phyloP scores from a whole-genome alignment of 2,888 invertebrate species.

The Melanophora roralis region DNA sequence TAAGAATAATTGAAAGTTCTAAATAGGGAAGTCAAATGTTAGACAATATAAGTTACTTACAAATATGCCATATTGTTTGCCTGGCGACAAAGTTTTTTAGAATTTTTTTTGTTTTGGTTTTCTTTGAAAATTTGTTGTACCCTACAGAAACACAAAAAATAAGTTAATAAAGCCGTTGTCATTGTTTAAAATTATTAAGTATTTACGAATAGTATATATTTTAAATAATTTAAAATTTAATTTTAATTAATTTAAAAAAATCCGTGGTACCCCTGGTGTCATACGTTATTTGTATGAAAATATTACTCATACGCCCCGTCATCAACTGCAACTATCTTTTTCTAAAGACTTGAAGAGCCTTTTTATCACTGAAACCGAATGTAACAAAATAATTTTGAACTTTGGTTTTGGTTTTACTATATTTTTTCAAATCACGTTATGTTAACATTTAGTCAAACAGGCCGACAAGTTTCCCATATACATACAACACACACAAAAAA shows the following conservation, averaged over 20 bases:
- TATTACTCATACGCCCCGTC: slow-evolving; percentile 17
- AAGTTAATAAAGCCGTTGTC: background rate
- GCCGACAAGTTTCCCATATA: no score
- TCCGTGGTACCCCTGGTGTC: background rate
- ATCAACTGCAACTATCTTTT: no score
- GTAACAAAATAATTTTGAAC: no score
- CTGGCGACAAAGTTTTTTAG: slow-evolving; percentile 60
- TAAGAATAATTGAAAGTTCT: slow-evolving; percentile 65
- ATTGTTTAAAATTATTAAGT: background rate
- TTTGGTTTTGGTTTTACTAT: no score
- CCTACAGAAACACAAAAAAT: background rate
- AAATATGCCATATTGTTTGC: slow-evolving; percentile 54
- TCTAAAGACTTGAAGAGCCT: no score
- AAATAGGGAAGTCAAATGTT: slow-evolving; percentile 51
- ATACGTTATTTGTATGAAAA: background rate
- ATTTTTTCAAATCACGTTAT: no score
- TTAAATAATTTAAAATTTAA: background rate
- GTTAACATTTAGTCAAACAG: no score
- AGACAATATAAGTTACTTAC: slow-evolving; percentile 50
- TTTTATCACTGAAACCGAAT: no score
- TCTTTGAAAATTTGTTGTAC: background rate
- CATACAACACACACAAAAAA: no score
- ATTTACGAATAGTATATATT: background rate
- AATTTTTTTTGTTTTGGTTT: slow-evolving; percentile 26
- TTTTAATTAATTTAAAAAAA: background rate